phyloP scores from a whole-genome alignment of 2,888 invertebrate genomes.

The Dinocampus coccinellae region DNA sequence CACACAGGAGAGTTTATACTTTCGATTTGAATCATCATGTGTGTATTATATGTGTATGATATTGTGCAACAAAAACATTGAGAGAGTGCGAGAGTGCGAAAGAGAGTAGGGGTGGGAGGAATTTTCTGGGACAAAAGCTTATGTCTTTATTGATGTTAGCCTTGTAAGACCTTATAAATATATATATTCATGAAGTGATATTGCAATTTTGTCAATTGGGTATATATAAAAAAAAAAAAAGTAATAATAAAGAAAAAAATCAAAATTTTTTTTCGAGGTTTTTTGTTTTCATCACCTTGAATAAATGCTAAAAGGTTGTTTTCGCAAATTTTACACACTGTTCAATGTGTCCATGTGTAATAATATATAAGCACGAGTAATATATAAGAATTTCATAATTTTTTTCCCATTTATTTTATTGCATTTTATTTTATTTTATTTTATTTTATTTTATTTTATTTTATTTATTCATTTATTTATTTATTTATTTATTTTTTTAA shows the following conservation, averaged over 20 bases:
- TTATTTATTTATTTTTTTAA: neutral
- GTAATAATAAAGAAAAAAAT: neutral
- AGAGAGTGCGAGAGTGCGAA: neutral
- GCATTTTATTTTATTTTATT: no score
- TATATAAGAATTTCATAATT: neutral
- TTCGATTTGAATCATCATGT: constrained; percentile 27
- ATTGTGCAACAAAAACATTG: constrained; percentile 5
- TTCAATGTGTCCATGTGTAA: no score
- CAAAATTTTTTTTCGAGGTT: neutral
- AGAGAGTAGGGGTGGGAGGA: neutral
- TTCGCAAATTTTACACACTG: neutral
- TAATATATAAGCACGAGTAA: neutral
- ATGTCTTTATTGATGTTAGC: neutral
- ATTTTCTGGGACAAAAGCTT: neutral
- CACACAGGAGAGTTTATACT: constrained; percentile 14
- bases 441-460: no score
- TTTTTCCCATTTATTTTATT: no score
- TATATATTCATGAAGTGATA: neutral
- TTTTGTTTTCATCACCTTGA: neutral
- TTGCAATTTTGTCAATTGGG: neutral
- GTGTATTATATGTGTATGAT: neutral
- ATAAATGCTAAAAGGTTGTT: neutral
- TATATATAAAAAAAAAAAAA: neutral
- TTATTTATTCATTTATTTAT: no score
- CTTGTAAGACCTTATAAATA: neutral